Conservation (phyloP, 2,797 vertebrate genomes). For the Bradypodion ventrale region DNA sequence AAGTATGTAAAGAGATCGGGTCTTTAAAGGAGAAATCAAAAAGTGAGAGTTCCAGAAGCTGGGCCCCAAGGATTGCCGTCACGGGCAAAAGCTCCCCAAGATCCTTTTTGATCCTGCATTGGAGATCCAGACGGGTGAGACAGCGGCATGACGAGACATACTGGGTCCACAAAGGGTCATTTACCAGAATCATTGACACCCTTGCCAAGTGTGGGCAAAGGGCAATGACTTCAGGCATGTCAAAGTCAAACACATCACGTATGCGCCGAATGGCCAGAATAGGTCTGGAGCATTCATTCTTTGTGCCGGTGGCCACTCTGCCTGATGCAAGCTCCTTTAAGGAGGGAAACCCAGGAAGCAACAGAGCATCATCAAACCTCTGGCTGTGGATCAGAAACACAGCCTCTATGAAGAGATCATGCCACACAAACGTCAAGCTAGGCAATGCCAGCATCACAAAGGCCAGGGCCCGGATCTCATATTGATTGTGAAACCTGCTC, state of each 20-base stretch:
- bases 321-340: slow-evolving; percentile 70
- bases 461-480: slow-evolving; percentile 54
- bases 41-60: slow-evolving; percentile 76
- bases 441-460: slow-evolving; percentile 82
- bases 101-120: slow-evolving; percentile 48
- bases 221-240: slow-evolving; percentile 56
- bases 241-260: slow-evolving; percentile 69
- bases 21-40: slow-evolving; percentile 76
- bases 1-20: slow-evolving; percentile 60
- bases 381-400: slow-evolving; percentile 67
- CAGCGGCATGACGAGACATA: slow-evolving; percentile 64
- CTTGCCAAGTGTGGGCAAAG: slow-evolving; percentile 74
- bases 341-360: slow-evolving; percentile 65
- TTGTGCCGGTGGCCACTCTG: fast-evolving
- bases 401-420: slow-evolving; percentile 70
- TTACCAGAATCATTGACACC: slow-evolving; percentile 61
- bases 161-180: neutral
- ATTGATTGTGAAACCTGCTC: slow-evolving; percentile 37
- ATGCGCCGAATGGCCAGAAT: slow-evolving; percentile 43
- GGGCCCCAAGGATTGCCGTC: slow-evolving; percentile 59
- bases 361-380: slow-evolving; percentile 40
- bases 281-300: fast-evolving
- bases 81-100: slow-evolving; percentile 72
- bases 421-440: slow-evolving; percentile 70
- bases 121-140: slow-evolving; percentile 73